Percentiles rank a stretch among this genome's conserved stretches.
These are phyloP conservation scores for Chionis minor DNA, from an alignment of 2,113 vertebrate genomes.

Conservation along the genomic window DNA sequence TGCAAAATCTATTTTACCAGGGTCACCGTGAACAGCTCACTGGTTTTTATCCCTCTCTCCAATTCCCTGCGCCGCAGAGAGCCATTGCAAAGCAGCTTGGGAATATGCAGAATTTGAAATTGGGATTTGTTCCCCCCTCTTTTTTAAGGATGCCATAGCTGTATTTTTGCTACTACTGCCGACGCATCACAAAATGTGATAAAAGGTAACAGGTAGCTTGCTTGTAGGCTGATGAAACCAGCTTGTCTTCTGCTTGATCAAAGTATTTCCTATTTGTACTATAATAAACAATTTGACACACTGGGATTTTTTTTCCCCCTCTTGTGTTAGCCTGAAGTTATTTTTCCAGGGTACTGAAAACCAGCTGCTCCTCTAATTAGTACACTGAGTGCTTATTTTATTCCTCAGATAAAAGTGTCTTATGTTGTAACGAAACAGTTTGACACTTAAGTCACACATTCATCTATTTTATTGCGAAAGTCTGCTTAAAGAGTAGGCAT, in stretches of 20 bases:
- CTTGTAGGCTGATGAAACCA: background rate
- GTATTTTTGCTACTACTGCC: background rate
- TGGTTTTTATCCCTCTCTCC: background rate
- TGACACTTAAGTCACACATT: slow-evolving; percentile 57
- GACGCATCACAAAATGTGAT: background rate
- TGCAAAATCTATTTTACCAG: background rate
- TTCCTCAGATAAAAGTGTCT: slow-evolving; percentile 43
- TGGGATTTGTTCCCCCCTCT: background rate
- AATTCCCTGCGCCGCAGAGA: background rate
- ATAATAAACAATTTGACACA: slow-evolving; percentile 4
- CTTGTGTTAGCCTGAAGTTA: slow-evolving; percentile 4
- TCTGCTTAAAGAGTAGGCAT: background rate
- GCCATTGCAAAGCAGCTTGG: background rate
- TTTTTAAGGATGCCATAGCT: background rate
- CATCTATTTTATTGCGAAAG: slow-evolving; percentile 9
- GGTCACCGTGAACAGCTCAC: background rate
- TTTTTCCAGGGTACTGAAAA: slow-evolving; percentile 37
- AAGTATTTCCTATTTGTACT: background rate
- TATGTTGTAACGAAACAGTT: background rate
- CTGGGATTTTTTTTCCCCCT: background rate
- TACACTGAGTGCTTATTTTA: slow-evolving; percentile 40
- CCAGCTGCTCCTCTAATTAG: slow-evolving; percentile 58
- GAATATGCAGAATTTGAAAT: background rate
- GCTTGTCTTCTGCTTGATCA: background rate
- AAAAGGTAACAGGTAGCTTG: background rate